These are phyloP conservation scores for Yponomeuta sedellus DNA, from an alignment of 2,888 invertebrate species.

Conservation along the genomic window DNA sequence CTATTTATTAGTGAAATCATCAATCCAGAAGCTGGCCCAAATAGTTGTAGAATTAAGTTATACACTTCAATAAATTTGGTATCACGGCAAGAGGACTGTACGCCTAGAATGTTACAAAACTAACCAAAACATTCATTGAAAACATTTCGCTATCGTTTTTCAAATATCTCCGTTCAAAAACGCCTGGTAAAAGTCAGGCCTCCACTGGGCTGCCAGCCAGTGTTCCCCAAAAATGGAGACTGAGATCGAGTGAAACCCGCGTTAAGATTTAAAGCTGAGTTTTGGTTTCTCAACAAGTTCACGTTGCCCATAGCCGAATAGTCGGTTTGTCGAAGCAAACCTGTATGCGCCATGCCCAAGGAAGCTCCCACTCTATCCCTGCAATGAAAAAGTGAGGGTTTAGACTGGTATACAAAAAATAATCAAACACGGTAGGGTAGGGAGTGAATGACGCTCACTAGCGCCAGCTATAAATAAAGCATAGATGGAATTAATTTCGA, in stretches of 20 bases:
- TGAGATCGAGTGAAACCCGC: constrained; percentile 37
- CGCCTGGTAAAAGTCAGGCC: constrained; percentile 29
- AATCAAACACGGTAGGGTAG: no score
- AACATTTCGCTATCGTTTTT: no score
- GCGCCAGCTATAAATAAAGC: no score
- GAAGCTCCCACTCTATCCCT: constrained; percentile 39
- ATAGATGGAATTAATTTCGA: no score
- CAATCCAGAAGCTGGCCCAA: no score
- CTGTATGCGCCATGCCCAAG: constrained; percentile 32
- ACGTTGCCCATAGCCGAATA: constrained; percentile 39
- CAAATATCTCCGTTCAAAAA: background rate
- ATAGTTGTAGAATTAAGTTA: no score
- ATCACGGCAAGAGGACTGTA: no score
- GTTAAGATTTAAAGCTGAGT: constrained; percentile 39
- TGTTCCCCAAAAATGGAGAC: constrained; percentile 33
- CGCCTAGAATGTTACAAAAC: no score
- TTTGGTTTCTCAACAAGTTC: constrained; percentile 33
- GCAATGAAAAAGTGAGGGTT: constrained; percentile 17
- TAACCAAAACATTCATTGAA: no score
- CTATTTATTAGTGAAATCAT: no score
- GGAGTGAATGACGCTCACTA: no score
- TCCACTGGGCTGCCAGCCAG: constrained; percentile 34
- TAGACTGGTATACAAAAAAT: background rate
- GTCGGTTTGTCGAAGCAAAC: constrained; percentile 36
- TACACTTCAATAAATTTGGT: no score